Evolutionary conservation across 37 sponge, comb jelly and placozoan genomes (phyloP).

Genomic region (Bolinopsis microptera): DNA sequence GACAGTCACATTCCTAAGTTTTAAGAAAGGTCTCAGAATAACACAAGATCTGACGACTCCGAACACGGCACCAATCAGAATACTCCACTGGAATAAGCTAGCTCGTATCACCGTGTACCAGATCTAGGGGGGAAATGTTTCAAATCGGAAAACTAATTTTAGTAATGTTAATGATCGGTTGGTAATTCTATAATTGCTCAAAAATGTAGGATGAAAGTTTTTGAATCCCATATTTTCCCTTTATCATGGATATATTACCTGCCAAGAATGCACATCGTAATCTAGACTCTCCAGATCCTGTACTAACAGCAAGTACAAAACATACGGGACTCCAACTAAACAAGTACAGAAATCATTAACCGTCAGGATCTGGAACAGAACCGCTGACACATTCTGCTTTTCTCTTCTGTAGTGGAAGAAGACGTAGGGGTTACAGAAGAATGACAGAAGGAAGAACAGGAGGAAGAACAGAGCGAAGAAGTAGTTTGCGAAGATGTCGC

Average conservation of each 20-base stretch:
- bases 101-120: background rate
- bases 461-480: background rate
- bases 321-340: background rate
- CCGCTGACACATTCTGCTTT: conserved; percentile 32
- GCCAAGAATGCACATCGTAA: background rate
- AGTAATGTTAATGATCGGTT: too few relatives aligned
- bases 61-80: conserved; percentile 15
- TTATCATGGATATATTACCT: too few relatives aligned
- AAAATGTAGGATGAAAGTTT: too few relatives aligned
- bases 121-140: background rate
- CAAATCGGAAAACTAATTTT: too few relatives aligned
- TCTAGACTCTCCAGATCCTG: background rate
- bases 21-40: conserved; percentile 18
- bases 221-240: too few relatives aligned
- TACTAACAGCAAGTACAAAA: background rate
- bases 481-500: background rate
- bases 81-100: background rate
- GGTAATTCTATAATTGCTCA: too few relatives aligned
- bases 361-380: conserved; percentile 17
- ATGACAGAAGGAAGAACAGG: background rate
- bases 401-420: background rate
- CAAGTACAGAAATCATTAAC: conserved; percentile 23
- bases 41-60: conserved; percentile 27
- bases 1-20: background rate
- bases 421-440: background rate